Conservation (phyloP, 2,113 vertebrate genomes). For the Oreochromis tanganicae region DNA sequence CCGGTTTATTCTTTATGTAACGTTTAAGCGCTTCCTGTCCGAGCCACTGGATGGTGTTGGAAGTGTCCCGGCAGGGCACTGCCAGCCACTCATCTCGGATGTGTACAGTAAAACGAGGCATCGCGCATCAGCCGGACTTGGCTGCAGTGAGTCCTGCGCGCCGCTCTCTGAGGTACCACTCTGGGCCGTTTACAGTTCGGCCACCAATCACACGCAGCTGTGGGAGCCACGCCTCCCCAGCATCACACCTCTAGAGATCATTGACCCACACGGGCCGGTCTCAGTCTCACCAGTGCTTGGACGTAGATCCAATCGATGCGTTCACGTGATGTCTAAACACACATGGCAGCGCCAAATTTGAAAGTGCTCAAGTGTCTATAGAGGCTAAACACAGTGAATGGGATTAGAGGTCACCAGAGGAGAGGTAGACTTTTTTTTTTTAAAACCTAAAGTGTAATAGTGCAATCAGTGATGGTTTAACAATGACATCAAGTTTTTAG, state of each 20-base stretch:
- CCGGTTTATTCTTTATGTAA: slow-evolving; percentile 93
- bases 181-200: not conserved
- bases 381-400: not conserved
- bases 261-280: slow-evolving; percentile 12
- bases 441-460: not conserved
- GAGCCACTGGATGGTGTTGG: slow-evolving; percentile 78
- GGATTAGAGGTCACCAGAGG: not conserved
- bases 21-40: slow-evolving; percentile 86
- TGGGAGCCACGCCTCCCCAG: slow-evolving; percentile 20
- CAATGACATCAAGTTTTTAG: not conserved
- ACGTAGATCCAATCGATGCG: not conserved
- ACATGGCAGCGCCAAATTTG: not conserved
- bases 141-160: not conserved
- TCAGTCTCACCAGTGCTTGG: slow-evolving; percentile 1
- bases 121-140: slow-evolving; percentile 36
- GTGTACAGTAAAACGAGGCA: slow-evolving; percentile 91
- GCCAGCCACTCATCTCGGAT: slow-evolving; percentile 94
- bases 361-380: not conserved
- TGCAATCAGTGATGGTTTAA: not conserved
- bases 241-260: slow-evolving; percentile 4
- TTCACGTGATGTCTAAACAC: not conserved
- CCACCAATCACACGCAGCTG: slow-evolving; percentile 52
- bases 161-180: slow-evolving; percentile 10
- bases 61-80: slow-evolving; percentile 78
- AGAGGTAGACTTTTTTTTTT: not conserved